Conservation (phyloP, 1,140 invertebrate genomes). For the Tetraneura akinire region DNA sequence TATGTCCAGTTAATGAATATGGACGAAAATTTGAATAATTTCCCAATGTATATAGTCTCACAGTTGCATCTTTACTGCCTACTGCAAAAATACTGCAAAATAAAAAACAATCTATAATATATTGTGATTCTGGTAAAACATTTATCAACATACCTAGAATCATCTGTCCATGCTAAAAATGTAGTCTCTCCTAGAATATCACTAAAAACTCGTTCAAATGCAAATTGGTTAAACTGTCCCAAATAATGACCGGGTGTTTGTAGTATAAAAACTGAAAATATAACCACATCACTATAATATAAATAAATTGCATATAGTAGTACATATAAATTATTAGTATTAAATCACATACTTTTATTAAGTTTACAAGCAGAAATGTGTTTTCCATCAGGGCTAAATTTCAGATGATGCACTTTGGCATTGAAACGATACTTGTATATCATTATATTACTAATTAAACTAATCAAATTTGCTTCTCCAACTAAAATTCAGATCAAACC, state of each 20-base stretch:
- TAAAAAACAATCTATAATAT: neutral
- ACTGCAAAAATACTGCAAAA: conserved; percentile 71
- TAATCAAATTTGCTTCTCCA: conserved; percentile 86
- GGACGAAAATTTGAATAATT: conserved; percentile 74
- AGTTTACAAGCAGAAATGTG: conserved; percentile 87
- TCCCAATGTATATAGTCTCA: conserved; percentile 76
- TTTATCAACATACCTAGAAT: conserved; percentile 68
- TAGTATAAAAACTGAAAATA: conserved; percentile 78
- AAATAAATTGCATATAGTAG: too few relatives aligned
- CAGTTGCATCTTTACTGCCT: conserved; percentile 85
- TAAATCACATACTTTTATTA: conserved; percentile 67
- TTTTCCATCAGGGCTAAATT: conserved; percentile 93
- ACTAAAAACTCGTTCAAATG: conserved; percentile 80
- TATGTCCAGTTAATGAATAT: conserved; percentile 77
- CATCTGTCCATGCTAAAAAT: conserved; percentile 87
- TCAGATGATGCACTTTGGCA: conserved; percentile 71
- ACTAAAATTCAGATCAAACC: conserved; percentile 61
- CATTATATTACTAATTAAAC: conserved; percentile 79
- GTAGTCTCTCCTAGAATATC: conserved; percentile 79
- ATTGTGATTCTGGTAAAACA: neutral
- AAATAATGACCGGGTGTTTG: conserved; percentile 77
- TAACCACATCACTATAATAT: conserved; percentile 30
- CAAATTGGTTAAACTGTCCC: conserved; percentile 85
- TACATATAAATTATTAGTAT: too few relatives aligned
- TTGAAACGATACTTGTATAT: conserved; percentile 86